These are phyloP conservation scores for Crotalus helleri DNA, from an alignment of 2,113 vertebrate genomes.

Conservation along the genomic window DNA sequence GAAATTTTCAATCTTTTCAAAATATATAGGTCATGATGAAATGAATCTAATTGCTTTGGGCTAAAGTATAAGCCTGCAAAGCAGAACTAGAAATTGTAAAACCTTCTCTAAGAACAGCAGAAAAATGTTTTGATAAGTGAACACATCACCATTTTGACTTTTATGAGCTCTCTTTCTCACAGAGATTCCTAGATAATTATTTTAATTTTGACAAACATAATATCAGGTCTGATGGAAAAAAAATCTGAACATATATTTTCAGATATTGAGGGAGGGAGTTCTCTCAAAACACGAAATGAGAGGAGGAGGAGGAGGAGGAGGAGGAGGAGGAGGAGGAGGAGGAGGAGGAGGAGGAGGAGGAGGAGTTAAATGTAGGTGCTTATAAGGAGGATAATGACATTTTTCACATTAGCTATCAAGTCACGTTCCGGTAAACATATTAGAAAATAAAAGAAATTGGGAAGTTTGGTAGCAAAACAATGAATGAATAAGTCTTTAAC, in stretches of 20 bases:
- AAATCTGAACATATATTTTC: background rate
- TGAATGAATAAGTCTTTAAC: background rate
- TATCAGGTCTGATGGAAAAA: background rate
- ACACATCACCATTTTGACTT: background rate
- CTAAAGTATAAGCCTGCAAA: background rate
- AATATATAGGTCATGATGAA: conserved; percentile 6
- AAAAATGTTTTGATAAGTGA: background rate
- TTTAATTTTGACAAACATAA: background rate
- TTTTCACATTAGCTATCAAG: background rate
- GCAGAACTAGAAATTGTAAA: background rate
- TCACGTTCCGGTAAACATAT: background rate
- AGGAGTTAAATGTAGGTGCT: background rate
- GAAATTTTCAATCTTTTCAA: background rate
- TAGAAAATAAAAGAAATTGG: background rate
- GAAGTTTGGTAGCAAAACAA: background rate
- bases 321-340: too few species aligned
- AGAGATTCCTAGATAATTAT: background rate
- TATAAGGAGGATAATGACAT: background rate
- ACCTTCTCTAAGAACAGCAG: background rate
- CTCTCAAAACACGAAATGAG: background rate
- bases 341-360: too few species aligned
- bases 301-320: background rate
- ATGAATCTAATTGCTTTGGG: conserved; percentile 11
- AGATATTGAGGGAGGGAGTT: background rate
- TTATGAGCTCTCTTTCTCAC: background rate